Base-by-base conservation (phyloP, 1,140 invertebrate genomes). In the Ooceraea biroi region DNA sequence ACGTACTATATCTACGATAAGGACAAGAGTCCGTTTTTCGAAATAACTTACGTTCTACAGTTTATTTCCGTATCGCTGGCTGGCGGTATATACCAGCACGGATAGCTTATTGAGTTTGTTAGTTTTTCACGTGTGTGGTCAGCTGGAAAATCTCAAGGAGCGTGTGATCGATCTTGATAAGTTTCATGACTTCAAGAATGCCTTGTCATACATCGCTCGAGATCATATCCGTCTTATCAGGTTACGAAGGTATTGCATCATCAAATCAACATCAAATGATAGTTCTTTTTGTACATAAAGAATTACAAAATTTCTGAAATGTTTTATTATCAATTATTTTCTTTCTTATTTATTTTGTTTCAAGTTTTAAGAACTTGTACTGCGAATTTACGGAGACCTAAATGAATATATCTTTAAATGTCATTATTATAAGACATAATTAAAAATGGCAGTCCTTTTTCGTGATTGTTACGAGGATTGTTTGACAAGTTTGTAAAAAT, bases 31-130 rank as follows among this genome's bases (percentile, higher is more conserved):
- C 82, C 69, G 19, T 52, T 50, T 44, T 68, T 50, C 17, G 82
- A 85, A 11, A 68, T 84, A 60, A 30, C 58, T 14, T 85, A 50
- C 19, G 2, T 2, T 3, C 0, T 60, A 3, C 84, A 84, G 22
- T 3, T 10, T 12, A n/a, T 52, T 7, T 2, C 36, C 36, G 2
- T 36, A 36, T 36, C 36, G 36, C 7, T 36, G 36, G 2, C 36
- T 36, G 30, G 46, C 3, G 1, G 63, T 22, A 19, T 55, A 27
- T 84, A 85, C 14, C 8, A 19, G 50, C 4, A n/a, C 65, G 1
- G 82, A 84, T 19, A 58, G 10, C 36, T 36, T 36, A 2, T 36
- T 7, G 36, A 36, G 36, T 36, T 36, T 36, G 7, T 7, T 36
- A 7, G 36, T 36, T 7, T 36, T 36, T 36, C 36, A 58, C n/a